phyloP scores from a whole-genome alignment of 2,797 vertebrate genomes.

The Podargus strigoides region DNA sequence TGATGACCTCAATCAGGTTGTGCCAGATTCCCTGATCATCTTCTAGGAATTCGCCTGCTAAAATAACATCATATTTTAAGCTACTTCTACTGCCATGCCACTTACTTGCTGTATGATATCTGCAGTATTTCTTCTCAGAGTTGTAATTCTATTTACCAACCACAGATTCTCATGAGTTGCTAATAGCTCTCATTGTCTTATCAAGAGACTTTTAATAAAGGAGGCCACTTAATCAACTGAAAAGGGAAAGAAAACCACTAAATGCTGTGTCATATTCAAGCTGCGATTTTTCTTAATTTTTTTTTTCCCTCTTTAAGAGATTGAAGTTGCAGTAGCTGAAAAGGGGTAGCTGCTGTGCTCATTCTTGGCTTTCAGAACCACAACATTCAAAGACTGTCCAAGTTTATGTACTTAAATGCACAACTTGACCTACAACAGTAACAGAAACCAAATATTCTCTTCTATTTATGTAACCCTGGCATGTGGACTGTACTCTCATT shows the following conservation, averaged over 20 bases:
- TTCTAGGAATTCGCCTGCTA: background rate
- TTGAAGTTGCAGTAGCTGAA: background rate
- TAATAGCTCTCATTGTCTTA: background rate
- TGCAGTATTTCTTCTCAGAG: background rate
- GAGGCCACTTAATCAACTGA: background rate
- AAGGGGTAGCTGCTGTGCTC: background rate
- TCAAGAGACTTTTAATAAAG: background rate
- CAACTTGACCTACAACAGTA: background rate
- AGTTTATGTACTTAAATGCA: background rate
- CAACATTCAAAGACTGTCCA: background rate
- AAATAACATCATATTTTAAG: background rate
- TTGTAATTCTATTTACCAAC: background rate
- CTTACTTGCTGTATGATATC: background rate
- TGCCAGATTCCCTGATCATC: background rate
- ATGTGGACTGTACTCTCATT: rapidly evolving
- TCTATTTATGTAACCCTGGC: background rate
- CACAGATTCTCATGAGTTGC: background rate
- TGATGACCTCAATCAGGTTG: background rate
- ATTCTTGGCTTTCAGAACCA: background rate
- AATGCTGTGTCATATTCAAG: background rate
- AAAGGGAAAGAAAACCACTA: background rate
- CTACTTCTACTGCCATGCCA: background rate
- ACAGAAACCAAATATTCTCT: background rate
- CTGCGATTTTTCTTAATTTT: background rate
- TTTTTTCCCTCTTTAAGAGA: background rate